Evolutionary conservation across 1,140 invertebrate genomes (phyloP).

Genomic region (Ylistrum balloti): DNA sequence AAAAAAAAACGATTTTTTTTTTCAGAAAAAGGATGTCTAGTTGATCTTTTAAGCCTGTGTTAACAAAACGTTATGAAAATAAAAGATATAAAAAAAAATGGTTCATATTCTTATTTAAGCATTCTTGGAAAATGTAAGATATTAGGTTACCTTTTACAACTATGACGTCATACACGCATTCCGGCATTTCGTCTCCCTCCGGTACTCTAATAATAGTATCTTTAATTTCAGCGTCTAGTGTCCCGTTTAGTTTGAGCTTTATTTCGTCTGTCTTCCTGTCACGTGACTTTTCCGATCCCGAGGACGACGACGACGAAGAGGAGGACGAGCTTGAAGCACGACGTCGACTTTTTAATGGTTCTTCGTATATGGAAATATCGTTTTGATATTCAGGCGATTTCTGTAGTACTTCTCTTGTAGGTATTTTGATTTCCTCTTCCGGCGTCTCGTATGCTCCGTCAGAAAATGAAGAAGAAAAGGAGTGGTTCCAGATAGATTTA

Average conservation of each 20-base stretch:
- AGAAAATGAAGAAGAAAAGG: background rate
- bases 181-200: background rate
- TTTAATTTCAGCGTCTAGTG: background rate
- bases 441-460: background rate
- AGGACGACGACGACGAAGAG: background rate
- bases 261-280: background rate
- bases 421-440: background rate
- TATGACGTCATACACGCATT: constrained; percentile 24
- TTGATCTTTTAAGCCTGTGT: too few species aligned
- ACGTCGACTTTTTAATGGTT: background rate
- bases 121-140: too few species aligned
- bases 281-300: background rate
- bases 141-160: constrained; percentile 20
- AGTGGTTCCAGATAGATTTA: background rate
- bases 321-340: background rate
- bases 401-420: background rate
- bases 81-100: too few species aligned
- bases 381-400: background rate
- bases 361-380: background rate
- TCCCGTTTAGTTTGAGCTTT: background rate
- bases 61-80: too few species aligned
- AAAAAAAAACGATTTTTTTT: too few species aligned
- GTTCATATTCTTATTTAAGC: too few species aligned
- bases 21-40: too few species aligned
- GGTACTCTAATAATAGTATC: background rate